Evolutionary conservation across 2,113 vertebrate species (phyloP), one percentile per base, ranked within the genome.

Genomic region (Ranitomeya imitator): DNA sequence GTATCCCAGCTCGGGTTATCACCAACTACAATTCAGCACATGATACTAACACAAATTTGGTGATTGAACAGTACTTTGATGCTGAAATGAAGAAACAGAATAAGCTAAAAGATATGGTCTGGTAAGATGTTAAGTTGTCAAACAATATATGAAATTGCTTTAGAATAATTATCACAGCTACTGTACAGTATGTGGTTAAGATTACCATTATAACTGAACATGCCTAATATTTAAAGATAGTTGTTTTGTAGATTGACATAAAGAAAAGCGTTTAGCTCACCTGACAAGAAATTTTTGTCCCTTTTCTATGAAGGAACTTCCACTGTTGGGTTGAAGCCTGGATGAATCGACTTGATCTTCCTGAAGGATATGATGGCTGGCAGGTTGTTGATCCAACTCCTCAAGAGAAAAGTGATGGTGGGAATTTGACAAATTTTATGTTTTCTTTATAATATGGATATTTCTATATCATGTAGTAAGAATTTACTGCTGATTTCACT

Each of bases 311-410:
- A 89, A 99, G 98, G 98, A 99, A 99, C 91, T 99, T 96, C 92
- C 98, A 99, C 85, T 96, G 97, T 89, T 99, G 98, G 98, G 95
- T 96, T 61, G 98, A 99, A 90, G 96, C 95, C 0, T 99, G 97
- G 97, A 99, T 99, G 98, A 90, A 90, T 52, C 96, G 98, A 5
- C 92, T 85, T 0, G 98, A 99, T 92, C 93, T 98, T 77, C 91
- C 90, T 0, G 19, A 82, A 0, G 93, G 81, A 3, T 96, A 95
- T 0, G 94, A 97, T 0, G 98, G 98, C 16, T 99, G 98, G 98
- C 98, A 99, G 92, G 97, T 90, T 16, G 90, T 99, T 31, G 98
- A 99, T 91, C 97, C 98, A 0, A 99, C 98, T 0, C 98, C 98
- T 0, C 98, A 99, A 93, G 94, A 99, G 90, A 96, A 93, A 91